These are phyloP conservation scores for Podabrus alpinus DNA, from an alignment of 2,888 invertebrate species.

Conservation along the genomic window DNA sequence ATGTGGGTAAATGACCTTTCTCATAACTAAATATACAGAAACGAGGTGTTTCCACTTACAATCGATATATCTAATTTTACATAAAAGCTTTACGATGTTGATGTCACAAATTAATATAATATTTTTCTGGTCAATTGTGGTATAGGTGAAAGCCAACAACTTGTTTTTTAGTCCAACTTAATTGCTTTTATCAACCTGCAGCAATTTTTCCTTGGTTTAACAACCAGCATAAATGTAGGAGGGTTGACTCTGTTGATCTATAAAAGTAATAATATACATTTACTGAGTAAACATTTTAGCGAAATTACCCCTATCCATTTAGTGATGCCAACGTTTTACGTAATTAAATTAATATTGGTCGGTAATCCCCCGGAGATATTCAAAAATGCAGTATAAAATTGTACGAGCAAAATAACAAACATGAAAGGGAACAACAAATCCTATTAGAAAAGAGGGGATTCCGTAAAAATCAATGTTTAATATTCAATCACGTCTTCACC, in stretches of 20 bases:
- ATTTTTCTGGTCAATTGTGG: background rate
- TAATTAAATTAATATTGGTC: background rate
- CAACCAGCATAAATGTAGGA: background rate
- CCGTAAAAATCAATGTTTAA: background rate
- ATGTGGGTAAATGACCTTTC: background rate
- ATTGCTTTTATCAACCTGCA: background rate
- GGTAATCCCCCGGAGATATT: background rate
- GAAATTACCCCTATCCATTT: background rate
- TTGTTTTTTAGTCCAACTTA: background rate
- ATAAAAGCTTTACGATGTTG: background rate
- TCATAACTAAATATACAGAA: background rate
- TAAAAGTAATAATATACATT: background rate
- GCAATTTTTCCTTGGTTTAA: background rate
- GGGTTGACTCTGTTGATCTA: background rate
- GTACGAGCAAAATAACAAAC: background rate
- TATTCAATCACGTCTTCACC: background rate
- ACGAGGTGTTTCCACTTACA: background rate
- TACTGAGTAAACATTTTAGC: background rate
- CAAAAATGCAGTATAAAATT: background rate
- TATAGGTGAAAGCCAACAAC: background rate
- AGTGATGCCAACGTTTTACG: background rate
- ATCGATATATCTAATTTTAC: background rate
- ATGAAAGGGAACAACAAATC: background rate
- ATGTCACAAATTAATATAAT: background rate
- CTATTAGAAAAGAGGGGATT: background rate